phyloP scores from a whole-genome alignment of 2,113 vertebrate species.

The Oostethus manadensis region DNA sequence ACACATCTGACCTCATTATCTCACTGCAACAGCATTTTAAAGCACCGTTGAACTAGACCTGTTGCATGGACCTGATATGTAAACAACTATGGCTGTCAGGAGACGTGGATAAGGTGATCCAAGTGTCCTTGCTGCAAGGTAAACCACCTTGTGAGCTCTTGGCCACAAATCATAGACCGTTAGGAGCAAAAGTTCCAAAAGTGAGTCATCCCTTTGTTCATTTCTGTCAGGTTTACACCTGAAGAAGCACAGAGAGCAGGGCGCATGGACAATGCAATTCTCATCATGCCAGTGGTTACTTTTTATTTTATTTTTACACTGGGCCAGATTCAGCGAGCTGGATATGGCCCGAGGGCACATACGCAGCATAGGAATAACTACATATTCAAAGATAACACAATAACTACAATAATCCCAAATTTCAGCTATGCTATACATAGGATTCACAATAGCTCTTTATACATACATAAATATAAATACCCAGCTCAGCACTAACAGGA shows the following conservation, averaged over 20 bases:
- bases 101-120: neutral
- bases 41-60: too few relatives aligned
- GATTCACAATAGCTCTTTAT: too few relatives aligned
- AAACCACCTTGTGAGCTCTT: neutral
- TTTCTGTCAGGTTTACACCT: neutral
- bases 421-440: too few relatives aligned
- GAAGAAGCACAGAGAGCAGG: neutral
- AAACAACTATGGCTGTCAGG: neutral
- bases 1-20: slow-evolving; percentile 11
- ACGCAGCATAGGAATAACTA: too few relatives aligned
- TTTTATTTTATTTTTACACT: neutral
- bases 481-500: too few relatives aligned
- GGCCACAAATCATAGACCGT: neutral
- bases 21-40: too few relatives aligned
- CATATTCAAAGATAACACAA: too few relatives aligned
- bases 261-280: neutral
- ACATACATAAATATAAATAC: too few relatives aligned
- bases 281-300: neutral
- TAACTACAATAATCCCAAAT: too few relatives aligned
- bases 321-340: too few relatives aligned
- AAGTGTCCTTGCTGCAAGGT: neutral
- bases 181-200: neutral
- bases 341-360: too few relatives aligned
- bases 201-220: neutral
- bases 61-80: too few relatives aligned